Conservation (phyloP, 2,113 vertebrate species). For the Corythoichthys haematopterus region DNA sequence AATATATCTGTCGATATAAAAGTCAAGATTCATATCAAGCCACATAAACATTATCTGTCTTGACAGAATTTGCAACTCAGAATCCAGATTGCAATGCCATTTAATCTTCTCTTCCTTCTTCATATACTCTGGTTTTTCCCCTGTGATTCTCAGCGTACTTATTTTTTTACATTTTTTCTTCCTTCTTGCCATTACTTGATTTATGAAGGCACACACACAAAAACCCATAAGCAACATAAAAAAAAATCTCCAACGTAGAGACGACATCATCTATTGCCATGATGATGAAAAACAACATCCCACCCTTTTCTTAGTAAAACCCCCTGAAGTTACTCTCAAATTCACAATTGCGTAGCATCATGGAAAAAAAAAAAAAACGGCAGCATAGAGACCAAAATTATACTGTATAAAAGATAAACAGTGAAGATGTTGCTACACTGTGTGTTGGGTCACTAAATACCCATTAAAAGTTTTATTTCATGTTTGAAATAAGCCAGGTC, state of each 20-base stretch:
- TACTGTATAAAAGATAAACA: constrained; percentile 10
- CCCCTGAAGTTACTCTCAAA: constrained; percentile 21
- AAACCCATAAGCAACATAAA: constrained; percentile 2
- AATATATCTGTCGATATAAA: neutral
- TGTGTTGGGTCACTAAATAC: neutral
- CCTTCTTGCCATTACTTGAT: constrained; percentile 36
- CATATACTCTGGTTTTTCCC: constrained; percentile 1
- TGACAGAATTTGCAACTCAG: neutral
- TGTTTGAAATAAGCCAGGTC: neutral
- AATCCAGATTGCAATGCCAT: neutral
- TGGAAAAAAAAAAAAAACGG: constrained; percentile 13
- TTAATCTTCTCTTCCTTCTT: neutral
- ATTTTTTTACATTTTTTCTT: constrained; percentile 15
- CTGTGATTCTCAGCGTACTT: constrained; percentile 6
- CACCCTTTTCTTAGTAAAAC: constrained; percentile 37
- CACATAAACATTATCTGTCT: neutral
- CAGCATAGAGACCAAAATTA: constrained; percentile 10
- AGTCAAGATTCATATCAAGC: neutral
- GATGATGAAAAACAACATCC: constrained; percentile 51
- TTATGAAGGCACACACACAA: constrained; percentile 36
- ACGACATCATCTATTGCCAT: constrained; percentile 39
- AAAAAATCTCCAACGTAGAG: constrained; percentile 9
- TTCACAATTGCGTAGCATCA: neutral
- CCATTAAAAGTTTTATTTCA: neutral
- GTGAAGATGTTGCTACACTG: constrained; percentile 4